These are phyloP conservation scores for Phyllostomus discolor DNA, from an alignment of 2,113 vertebrate genomes.

Conservation along the genomic window DNA sequence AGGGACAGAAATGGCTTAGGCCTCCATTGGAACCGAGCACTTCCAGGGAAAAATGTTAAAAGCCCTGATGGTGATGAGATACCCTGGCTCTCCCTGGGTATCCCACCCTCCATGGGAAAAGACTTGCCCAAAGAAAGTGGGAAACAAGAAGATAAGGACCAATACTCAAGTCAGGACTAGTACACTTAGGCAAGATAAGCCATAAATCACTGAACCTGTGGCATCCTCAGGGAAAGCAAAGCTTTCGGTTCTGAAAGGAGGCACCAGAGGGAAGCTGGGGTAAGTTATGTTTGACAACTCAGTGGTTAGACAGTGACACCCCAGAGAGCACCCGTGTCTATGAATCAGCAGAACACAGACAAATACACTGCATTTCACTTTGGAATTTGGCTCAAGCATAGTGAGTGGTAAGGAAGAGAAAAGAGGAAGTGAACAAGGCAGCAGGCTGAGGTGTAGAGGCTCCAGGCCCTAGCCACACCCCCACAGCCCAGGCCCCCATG, in stretches of 20 bases:
- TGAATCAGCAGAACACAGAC: conserved; percentile 29
- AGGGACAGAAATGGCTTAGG: neutral
- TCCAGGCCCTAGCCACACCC: neutral
- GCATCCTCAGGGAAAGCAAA: neutral
- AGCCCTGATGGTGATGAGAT: neutral
- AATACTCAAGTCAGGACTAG: neutral
- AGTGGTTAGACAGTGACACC: neutral
- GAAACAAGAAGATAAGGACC: neutral
- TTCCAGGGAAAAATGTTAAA: neutral
- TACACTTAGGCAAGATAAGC: neutral
- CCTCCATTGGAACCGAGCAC: neutral
- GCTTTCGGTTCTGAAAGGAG: neutral
- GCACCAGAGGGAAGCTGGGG: neutral
- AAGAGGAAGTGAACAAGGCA: conserved; percentile 33
- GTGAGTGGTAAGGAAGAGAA: neutral
- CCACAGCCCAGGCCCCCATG: neutral
- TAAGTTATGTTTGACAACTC: neutral
- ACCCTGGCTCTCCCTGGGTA: neutral
- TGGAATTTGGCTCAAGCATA: neutral
- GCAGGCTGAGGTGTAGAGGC: neutral
- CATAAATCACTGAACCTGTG: neutral
- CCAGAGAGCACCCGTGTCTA: neutral
- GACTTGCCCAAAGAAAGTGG: neutral
- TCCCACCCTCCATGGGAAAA: neutral
- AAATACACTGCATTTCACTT: conserved; percentile 11